A percentile compares a stretch with the other conserved stretches of the same genome.
Conservation (phyloP, 2,888 invertebrate genomes). For the Leucoma salicis region DNA sequence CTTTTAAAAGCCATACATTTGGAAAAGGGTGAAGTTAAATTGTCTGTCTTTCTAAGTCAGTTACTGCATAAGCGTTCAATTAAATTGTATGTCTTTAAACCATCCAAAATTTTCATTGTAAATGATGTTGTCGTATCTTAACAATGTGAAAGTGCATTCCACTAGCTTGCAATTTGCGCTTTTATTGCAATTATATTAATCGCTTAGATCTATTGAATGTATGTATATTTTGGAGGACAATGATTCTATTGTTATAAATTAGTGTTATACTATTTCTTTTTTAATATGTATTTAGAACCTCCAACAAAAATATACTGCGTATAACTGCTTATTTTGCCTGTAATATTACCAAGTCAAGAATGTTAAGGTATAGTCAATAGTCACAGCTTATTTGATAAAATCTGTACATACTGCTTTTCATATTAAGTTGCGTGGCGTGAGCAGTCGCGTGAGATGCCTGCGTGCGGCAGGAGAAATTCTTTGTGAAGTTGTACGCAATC, state of each 20-base stretch:
- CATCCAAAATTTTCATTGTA: no score
- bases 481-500: constrained; percentile 18
- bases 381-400: constrained; percentile 31
- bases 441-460: constrained; percentile 53
- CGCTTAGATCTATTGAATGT: no score
- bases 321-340: not conserved
- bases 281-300: not conserved
- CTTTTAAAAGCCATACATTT: not conserved
- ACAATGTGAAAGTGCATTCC: no score
- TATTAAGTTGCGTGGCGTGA: constrained; percentile 47
- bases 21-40: not conserved
- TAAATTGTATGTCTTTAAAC: no score
- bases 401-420: constrained; percentile 41
- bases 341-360: not conserved
- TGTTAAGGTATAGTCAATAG: constrained; percentile 22
- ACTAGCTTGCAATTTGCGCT: no score
- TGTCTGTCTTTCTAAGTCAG: no score
- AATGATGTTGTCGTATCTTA: no score
- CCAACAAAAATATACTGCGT: not conserved
- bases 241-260: no score
- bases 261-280: no score
- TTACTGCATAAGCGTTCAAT: no score
- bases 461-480: constrained; percentile 57
- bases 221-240: no score
- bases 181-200: no score